Conservation (phyloP, 2,888 invertebrate species). For the Eupithecia subfuscata region DNA sequence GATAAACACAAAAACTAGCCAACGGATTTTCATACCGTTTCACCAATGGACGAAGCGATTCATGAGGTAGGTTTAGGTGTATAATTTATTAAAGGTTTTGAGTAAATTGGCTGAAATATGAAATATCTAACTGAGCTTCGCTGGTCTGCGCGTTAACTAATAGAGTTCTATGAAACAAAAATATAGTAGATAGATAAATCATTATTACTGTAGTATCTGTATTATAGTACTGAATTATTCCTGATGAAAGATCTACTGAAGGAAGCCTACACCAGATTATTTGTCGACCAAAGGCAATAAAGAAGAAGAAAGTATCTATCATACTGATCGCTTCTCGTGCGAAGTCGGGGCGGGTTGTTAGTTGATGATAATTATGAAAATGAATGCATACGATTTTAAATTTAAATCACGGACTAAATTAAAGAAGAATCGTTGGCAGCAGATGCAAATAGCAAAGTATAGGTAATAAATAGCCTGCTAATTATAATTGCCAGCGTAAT, state of each 20-base stretch:
- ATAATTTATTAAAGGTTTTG: no score
- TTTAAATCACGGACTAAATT: conserved; percentile 17
- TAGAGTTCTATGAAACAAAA: not conserved
- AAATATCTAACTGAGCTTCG: no score
- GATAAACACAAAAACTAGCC: no score
- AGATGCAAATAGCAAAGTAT: conserved; percentile 24
- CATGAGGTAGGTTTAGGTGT: no score
- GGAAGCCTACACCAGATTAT: not conserved
- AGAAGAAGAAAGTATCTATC: not conserved
- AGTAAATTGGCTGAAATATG: not conserved
- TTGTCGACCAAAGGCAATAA: not conserved
- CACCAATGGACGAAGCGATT: no score
- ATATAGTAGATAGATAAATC: no score
- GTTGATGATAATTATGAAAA: not conserved
- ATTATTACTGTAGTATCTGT: no score
- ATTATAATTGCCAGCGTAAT: conserved; percentile 35
- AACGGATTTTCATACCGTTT: no score
- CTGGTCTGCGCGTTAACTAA: not conserved
- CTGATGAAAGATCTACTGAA: not conserved
- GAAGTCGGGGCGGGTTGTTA: not conserved
- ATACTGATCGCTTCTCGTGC: not conserved
- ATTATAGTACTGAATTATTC: not conserved
- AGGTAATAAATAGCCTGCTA: conserved; percentile 28
- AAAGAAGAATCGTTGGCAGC: conserved; percentile 40
- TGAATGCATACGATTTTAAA: not conserved